Percentiles rank a stretch among this genome's conserved stretches.
Evolutionary conservation across 2,888 invertebrate genomes (phyloP).

Genomic region (Scaptomyza polygonia): DNA sequence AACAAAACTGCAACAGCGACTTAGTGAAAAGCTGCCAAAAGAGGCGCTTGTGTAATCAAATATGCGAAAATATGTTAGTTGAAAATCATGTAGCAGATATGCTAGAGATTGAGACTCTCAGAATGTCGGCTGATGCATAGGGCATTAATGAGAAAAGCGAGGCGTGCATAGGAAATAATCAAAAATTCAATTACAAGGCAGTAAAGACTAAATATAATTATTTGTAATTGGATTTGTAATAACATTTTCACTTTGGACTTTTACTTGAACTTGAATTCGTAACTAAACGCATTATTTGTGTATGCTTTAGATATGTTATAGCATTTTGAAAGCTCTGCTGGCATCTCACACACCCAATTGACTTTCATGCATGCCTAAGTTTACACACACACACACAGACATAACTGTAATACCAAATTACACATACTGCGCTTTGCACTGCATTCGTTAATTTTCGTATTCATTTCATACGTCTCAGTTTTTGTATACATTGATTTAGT

Average conservation of each 20-base stretch:
- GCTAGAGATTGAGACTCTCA: slow-evolving; percentile 23
- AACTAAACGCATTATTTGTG: slow-evolving; percentile 11
- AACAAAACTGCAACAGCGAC: slow-evolving; percentile 30
- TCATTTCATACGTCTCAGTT: slow-evolving; percentile 30
- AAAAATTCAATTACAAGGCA: slow-evolving; percentile 40
- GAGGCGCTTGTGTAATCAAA: slow-evolving; percentile 62
- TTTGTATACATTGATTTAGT: slow-evolving; percentile 20
- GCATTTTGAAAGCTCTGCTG: slow-evolving; percentile 1
- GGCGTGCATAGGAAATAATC: slow-evolving; percentile 53
- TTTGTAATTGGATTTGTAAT: slow-evolving; percentile 43
- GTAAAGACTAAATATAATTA: slow-evolving; percentile 30
- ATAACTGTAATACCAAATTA: slow-evolving; percentile 26
- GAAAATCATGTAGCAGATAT: slow-evolving; percentile 50
- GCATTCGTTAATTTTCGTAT: slow-evolving; percentile 54
- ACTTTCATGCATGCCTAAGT: slow-evolving; percentile 45
- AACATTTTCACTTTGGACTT: slow-evolving; percentile 20
- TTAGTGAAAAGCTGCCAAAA: slow-evolving; percentile 57
- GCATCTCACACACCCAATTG: slow-evolving; percentile 59
- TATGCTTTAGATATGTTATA: slow-evolving; percentile 32
- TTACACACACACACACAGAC: slow-evolving; percentile 15
- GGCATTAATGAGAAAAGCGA: slow-evolving; percentile 12
- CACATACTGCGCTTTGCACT: slow-evolving; percentile 42
- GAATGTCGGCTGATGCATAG: not conserved
- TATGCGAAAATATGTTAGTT: slow-evolving; percentile 44
- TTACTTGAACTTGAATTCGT: slow-evolving; percentile 21